Base-by-base conservation (phyloP, 1,140 invertebrate genomes). In the Anadara kagoshimensis region DNA sequence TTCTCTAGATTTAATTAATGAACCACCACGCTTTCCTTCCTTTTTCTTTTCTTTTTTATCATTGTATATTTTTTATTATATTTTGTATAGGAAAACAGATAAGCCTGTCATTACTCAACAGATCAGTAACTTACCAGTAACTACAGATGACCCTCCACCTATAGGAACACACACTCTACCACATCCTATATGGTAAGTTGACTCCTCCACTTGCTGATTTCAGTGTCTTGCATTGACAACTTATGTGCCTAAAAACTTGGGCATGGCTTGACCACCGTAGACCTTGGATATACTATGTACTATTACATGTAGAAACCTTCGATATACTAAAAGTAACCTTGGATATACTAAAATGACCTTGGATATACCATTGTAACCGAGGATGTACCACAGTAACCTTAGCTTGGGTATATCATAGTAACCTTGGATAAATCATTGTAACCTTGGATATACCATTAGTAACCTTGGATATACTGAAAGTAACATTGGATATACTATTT, bases 131-230 rank as follows among this genome's bases (percentile, higher is more conserved):
- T 24, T n/a, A 10, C 24, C 24, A 14, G 41, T 69, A 5, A 36
- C 47, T 53, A n/a, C 47, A 22, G n/a, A 57, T 14, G 54, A 66
- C 7, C 47, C 56, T 29, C 80, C 75, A 5, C 76, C 79, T 1
- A 78, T 82, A 12, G 84, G 83, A 47, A 72, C 70, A 14, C 61
- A 79, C 45, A 53, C 80, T 5, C 41, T 86, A 24, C 84, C 84
- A 7, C 84, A 85, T 62, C 82, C 82, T 14, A 85, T 85, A 69
- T 85, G 84, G 84, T 85, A 73, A 69, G 58, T 72, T 36, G 14
- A 24, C 2, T 16, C 11, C 62, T 4, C 54, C 22, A 20, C 8
- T 12, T 45, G 12, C 16, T n/a, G 49, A 51, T 26, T 5, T n/a
- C 18, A 5, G 11, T 22, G 16, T 44, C 20, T 41, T 24, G 56